Conservation (phyloP, 2,888 invertebrate species). For the Cantharis nigra region DNA sequence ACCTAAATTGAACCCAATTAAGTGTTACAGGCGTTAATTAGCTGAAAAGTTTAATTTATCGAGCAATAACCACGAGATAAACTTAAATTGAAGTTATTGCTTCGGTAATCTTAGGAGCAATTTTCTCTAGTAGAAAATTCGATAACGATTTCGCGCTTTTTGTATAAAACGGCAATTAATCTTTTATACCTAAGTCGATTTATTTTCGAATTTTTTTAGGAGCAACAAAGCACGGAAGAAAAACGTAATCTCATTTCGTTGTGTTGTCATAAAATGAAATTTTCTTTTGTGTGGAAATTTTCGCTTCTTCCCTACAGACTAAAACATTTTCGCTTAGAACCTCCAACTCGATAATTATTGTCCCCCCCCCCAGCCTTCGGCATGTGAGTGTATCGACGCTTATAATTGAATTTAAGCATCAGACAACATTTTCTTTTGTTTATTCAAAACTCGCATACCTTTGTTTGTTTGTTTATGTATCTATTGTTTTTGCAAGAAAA, state of each 20-base stretch:
- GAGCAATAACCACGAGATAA: slow-evolving; percentile 11
- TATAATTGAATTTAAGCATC: neutral
- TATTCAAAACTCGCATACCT: neutral
- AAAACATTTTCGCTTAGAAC: neutral
- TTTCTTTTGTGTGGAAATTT: neutral
- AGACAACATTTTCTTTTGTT: neutral
- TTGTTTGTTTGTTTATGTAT: no score
- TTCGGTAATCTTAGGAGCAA: neutral
- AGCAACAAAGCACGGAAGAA: neutral
- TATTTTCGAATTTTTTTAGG: neutral
- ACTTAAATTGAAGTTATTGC: slow-evolving; percentile 19
- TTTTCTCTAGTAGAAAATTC: neutral
- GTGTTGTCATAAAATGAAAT: neutral
- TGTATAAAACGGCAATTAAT: neutral
- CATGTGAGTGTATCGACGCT: neutral
- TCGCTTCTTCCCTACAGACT: neutral
- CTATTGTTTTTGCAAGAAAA: neutral
- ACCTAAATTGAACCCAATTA: slow-evolving; percentile 19
- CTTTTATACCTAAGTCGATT: neutral
- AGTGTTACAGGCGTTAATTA: slow-evolving; percentile 12
- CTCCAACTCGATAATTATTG: neutral
- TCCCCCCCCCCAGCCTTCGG: no score
- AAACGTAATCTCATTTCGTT: neutral
- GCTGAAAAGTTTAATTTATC: slow-evolving; percentile 19
- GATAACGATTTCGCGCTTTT: neutral